Base-by-base conservation (phyloP, 2,888 invertebrate species). In the Trissolcus japonicus region DNA sequence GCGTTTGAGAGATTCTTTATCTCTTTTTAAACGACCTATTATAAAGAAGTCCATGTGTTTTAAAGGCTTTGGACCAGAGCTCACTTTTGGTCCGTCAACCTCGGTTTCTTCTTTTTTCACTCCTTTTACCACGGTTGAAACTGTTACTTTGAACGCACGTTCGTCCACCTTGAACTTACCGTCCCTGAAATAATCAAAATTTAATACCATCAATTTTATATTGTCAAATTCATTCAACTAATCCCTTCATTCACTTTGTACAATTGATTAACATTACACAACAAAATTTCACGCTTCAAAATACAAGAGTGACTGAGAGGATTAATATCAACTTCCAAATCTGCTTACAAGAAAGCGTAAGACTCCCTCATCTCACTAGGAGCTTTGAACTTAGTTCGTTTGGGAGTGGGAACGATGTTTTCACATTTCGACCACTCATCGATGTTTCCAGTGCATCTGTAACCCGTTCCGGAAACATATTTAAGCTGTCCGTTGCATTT, bases 391-490 rank as follows among this genome's bases (percentile, higher is more conserved):
- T 92, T 89, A 6, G 85, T 90, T 72, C 98, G 91, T 78, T 93
- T 90, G 0, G 98, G 98, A 50, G 93, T 92, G 82, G 93, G 93
- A 0, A 93, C 92, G 4, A 93, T 87, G 82, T 93, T 92, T 65
- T 92, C 91, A 88, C 99, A 99, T 88, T 95, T 96, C 0, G 95
- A 94, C 97, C 97, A 99, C 86, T 97, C 98, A 11, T 93, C 94
- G 40, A 95, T 83, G 86, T 94, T 91, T 84, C 97, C 97, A 78
- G 92, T 92, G 88, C 99, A 99, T 78, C 93, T 91, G 87, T 99
- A 99, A 4, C 96, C 95, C 73, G 92, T 91, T 29, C 94, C 94
- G 68, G 90, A 90, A 79, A 91, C 91, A 82, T 94, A 92, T 43
- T 92, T 89, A 17, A 94, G 91, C 84, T 96, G 94, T 0, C 95